Conservation (phyloP, 2,888 invertebrate genomes). For the Caenorhabditis virilis region DNA sequence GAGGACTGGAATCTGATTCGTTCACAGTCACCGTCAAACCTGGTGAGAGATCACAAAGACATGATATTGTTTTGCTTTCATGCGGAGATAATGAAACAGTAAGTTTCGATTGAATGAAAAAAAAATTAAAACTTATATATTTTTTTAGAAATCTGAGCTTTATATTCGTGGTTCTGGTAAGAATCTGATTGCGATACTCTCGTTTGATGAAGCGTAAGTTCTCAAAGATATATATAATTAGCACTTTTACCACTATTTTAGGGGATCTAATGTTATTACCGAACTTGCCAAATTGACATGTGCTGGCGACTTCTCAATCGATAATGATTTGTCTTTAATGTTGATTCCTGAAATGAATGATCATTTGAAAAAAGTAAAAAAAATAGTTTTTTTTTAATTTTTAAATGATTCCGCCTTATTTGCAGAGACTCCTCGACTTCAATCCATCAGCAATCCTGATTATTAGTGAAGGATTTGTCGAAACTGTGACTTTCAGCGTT, state of each 20-base stretch:
- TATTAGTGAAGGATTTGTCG: constrained; percentile 42
- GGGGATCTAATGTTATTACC: constrained; percentile 27
- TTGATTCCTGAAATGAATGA: constrained; percentile 35
- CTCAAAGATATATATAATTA: not conserved
- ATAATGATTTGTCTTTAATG: constrained; percentile 31
- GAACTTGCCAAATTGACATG: constrained; percentile 43
- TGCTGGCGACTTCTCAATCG: constrained; percentile 39
- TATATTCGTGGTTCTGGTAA: constrained; percentile 37
- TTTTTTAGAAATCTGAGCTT: constrained; percentile 38
- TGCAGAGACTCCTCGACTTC: constrained; percentile 33
- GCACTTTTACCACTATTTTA: constrained; percentile 3
- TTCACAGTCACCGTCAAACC: constrained; percentile 38
- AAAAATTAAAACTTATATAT: not conserved
- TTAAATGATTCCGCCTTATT: not conserved
- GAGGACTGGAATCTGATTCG: constrained; percentile 45
- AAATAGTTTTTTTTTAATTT: no score
- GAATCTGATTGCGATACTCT: constrained; percentile 30
- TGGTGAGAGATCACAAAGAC: constrained; percentile 20
- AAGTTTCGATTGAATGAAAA: not conserved
- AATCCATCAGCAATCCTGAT: constrained; percentile 35
- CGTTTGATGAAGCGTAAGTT: constrained; percentile 35
- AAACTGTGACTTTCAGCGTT: constrained; percentile 44
- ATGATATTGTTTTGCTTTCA: constrained; percentile 37
- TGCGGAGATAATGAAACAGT: constrained; percentile 47
- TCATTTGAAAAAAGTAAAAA: constrained; percentile 17